phyloP scores from a whole-genome alignment of 2,888 invertebrate species.

The Caenorhabditis macrosperma region DNA sequence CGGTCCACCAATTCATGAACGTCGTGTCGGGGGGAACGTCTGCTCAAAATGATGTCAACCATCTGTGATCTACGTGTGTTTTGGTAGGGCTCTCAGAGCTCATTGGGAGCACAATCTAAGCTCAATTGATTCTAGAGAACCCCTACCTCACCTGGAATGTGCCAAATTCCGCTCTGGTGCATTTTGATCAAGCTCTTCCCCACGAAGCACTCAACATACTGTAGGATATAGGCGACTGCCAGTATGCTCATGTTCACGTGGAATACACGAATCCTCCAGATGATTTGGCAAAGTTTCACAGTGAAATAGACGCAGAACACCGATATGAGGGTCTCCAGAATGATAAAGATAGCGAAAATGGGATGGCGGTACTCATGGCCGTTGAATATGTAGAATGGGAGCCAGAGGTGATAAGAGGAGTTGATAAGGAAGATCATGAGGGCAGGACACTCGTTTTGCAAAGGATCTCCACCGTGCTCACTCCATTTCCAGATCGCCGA shows the following conservation, averaged over 20 bases:
- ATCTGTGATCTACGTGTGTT: not conserved
- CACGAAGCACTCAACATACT: constrained; percentile 40
- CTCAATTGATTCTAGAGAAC: not conserved
- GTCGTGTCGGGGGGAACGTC: constrained; percentile 6
- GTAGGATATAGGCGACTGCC: constrained; percentile 24
- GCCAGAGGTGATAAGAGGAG: constrained; percentile 21
- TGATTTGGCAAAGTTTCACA: constrained; percentile 18
- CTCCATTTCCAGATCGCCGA: too few relatives aligned
- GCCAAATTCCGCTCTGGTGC: constrained; percentile 19
- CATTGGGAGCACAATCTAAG: too few relatives aligned
- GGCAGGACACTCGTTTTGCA: not conserved
- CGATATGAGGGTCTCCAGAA: constrained; percentile 20
- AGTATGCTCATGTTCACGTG: constrained; percentile 47
- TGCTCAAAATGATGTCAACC: constrained; percentile 1
- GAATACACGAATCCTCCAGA: constrained; percentile 40
- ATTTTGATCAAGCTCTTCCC: constrained; percentile 28
- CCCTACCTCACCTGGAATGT: constrained; percentile 4
- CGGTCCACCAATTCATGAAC: constrained; percentile 26
- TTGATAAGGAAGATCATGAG: constrained; percentile 40
- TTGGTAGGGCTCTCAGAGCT: too few relatives aligned
- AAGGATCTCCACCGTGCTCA: not conserved
- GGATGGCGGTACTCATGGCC: constrained; percentile 22
- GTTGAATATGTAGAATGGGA: constrained; percentile 43
- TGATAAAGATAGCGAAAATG: not conserved
- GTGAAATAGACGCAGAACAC: constrained; percentile 33